These are phyloP conservation scores for Sylvilagus bachmani DNA, from an alignment of 2,113 vertebrate genomes.

Conservation along the genomic window DNA sequence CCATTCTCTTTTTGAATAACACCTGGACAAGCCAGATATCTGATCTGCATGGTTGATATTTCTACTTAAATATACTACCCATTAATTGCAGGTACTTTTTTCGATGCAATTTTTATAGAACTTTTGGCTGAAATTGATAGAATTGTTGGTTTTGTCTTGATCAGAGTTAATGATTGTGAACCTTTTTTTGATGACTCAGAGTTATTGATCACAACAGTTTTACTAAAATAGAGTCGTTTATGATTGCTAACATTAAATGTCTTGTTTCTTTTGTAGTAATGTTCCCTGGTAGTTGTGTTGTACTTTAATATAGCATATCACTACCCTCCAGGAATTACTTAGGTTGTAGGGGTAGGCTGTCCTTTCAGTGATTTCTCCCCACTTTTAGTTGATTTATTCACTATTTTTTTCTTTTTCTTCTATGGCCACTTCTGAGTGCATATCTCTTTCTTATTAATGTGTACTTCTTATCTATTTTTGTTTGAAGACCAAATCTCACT, in stretches of 20 bases:
- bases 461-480: not conserved
- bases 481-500: not conserved
- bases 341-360: not conserved
- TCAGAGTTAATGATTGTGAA: constrained; percentile 42
- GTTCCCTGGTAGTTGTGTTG: not conserved
- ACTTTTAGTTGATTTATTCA: not conserved
- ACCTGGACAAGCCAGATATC: constrained; percentile 56
- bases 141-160: constrained; percentile 39
- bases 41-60: constrained; percentile 28
- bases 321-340: not conserved
- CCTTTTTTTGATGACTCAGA: constrained; percentile 32
- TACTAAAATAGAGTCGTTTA: not conserved
- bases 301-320: not conserved
- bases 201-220: constrained; percentile 4
- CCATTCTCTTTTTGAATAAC: constrained; percentile 35
- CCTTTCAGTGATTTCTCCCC: constrained; percentile 13
- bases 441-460: constrained; percentile 3
- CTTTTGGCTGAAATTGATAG: constrained; percentile 6
- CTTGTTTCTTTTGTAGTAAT: not conserved
- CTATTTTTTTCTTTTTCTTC: not conserved
- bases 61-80: not conserved
- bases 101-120: not conserved
- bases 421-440: not conserved
- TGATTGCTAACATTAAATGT: not conserved
- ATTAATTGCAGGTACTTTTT: constrained; percentile 12